Evolutionary conservation across 2,113 vertebrate genomes (phyloP).

Genomic region (Mohoua ochrocephala): DNA sequence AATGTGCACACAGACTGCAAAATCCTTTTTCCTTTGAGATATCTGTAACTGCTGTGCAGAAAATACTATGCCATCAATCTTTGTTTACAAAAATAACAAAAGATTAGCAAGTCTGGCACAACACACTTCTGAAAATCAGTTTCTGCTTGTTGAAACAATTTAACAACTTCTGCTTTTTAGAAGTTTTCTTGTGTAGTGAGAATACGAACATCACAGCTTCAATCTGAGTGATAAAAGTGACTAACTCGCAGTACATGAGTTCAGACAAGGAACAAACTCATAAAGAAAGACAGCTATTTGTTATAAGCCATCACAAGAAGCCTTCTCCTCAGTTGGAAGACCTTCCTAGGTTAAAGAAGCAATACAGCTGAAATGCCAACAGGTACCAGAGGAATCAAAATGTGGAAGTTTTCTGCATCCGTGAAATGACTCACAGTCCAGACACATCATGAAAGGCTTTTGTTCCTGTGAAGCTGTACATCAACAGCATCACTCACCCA

Average conservation of each 20-base stretch:
- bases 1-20: too few species aligned
- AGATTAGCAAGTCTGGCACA: background rate
- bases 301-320: background rate
- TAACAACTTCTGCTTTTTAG: background rate
- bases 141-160: background rate
- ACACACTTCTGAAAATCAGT: background rate
- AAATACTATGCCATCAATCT: background rate
- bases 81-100: background rate
- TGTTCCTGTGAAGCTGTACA: background rate
- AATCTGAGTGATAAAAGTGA: background rate
- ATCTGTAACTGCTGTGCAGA: background rate
- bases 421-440: background rate
- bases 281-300: background rate
- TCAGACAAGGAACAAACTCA: background rate
- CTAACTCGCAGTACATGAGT: background rate
- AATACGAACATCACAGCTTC: background rate
- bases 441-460: background rate
- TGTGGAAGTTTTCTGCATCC: background rate
- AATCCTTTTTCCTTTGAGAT: background rate
- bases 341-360: background rate
- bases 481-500: background rate
- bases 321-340: background rate
- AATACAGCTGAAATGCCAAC: background rate
- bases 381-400: background rate
- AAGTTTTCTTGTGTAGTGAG: background rate